Evolutionary conservation across 2,113 vertebrate genomes (phyloP).

Genomic region (Poeciliopsis retropinna): DNA sequence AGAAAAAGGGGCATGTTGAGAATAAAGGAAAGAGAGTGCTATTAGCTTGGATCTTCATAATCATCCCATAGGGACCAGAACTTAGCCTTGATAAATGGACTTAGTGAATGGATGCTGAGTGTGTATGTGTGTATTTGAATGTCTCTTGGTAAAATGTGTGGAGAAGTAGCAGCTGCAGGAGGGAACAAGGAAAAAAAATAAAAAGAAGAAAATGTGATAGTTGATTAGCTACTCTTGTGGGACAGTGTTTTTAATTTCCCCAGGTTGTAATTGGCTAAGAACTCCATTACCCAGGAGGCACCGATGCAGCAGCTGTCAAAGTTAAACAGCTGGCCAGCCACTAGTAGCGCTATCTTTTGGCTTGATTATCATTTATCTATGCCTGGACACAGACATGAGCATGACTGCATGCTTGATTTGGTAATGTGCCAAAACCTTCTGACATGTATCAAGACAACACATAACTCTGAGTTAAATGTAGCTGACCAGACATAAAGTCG

Average conservation of each 20-base stretch:
- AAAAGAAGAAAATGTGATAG: constrained; percentile 44
- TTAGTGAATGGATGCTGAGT: constrained; percentile 46
- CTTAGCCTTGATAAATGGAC: constrained; percentile 78
- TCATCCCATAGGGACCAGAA: constrained; percentile 75
- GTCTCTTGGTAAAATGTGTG: constrained; percentile 46
- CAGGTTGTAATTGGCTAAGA: constrained; percentile 75
- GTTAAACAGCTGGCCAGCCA: constrained; percentile 71
- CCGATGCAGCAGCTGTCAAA: constrained; percentile 66
- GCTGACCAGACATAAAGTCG: constrained; percentile 59
- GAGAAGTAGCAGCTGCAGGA: constrained; percentile 61
- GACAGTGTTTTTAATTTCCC: constrained; percentile 77
- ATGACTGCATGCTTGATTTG: not conserved
- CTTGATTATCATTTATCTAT: constrained; percentile 66
- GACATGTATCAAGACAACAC: constrained; percentile 50
- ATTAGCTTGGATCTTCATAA: constrained; percentile 76
- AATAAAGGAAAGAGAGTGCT: constrained; percentile 69
- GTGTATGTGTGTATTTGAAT: constrained; percentile 25
- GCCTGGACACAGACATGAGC: constrained; percentile 29
- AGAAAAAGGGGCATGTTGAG: constrained; percentile 54
- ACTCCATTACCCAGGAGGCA: constrained; percentile 77
- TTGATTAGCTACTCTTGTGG: constrained; percentile 65
- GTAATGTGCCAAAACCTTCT: constrained; percentile 6
- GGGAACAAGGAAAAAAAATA: constrained; percentile 14
- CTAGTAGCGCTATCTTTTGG: constrained; percentile 57
- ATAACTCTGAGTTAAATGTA: constrained; percentile 55